A percentile compares a stretch with the other conserved stretches of the same genome.
Evolutionary conservation across 1,140 invertebrate species (phyloP).

Genomic region (Philopotamus ludificatus): DNA sequence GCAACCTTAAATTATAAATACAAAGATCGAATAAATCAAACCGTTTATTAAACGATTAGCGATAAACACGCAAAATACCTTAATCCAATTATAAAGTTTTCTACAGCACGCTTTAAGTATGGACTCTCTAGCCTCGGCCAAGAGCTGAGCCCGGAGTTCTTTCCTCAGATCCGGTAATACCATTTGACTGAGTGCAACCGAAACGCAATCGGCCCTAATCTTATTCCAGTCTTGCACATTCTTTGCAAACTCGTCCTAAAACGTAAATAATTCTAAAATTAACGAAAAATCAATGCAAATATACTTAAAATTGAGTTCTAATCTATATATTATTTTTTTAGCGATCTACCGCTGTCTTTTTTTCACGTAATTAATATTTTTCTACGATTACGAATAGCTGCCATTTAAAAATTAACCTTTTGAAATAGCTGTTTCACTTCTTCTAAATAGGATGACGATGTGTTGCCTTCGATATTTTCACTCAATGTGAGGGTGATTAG

Average conservation of each 20-base stretch:
- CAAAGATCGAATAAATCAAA: constrained; percentile 12
- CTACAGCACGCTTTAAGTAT: constrained; percentile 80
- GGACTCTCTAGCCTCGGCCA: constrained; percentile 86
- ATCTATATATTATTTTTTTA: neutral
- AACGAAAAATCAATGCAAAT: neutral
- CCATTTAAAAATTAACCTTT: constrained; percentile 55
- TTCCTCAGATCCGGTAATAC: constrained; percentile 87
- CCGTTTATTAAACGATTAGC: constrained; percentile 41
- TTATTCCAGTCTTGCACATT: constrained; percentile 97
- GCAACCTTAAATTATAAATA: constrained; percentile 71
- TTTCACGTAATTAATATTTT: no score
- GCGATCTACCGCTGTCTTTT: no score
- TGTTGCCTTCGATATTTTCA: constrained; percentile 77
- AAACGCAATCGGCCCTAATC: constrained; percentile 81
- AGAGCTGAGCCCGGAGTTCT: constrained; percentile 78
- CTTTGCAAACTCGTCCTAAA: constrained; percentile 92
- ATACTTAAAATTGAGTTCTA: neutral
- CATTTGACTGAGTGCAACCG: constrained; percentile 83
- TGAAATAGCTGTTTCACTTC: constrained; percentile 91
- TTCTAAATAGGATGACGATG: constrained; percentile 76
- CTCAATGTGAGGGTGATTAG: constrained; percentile 72
- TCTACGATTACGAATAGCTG: no score
- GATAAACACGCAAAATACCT: constrained; percentile 49
- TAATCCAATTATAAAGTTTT: constrained; percentile 86
- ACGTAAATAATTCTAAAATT: constrained; percentile 22